Evolutionary conservation across 30 jellyfish, hydroid and myxozoan species (phyloP).

Genomic region (Chironex yamaguchii): DNA sequence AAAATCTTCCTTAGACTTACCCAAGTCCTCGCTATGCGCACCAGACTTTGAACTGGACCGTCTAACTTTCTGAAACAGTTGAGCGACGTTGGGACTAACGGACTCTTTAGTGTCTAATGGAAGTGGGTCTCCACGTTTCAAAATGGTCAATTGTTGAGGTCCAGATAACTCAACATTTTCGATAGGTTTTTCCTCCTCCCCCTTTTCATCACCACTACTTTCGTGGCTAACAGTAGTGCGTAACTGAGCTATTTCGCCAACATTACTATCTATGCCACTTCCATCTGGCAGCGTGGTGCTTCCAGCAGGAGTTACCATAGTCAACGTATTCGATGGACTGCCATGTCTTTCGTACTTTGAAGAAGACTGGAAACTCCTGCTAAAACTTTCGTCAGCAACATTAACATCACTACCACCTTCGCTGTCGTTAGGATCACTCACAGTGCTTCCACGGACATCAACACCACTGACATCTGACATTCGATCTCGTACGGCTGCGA

Average conservation of each 20-base stretch:
- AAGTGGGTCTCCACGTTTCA: background rate
- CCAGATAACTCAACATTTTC: background rate
- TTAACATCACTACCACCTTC: slow-evolving; percentile 11
- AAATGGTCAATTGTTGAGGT: background rate
- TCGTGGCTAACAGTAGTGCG: background rate
- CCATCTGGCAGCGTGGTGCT: background rate
- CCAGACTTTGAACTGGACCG: background rate
- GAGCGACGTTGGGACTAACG: background rate
- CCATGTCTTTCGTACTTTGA: background rate
- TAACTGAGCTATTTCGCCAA: background rate
- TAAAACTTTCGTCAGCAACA: background rate
- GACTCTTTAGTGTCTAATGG: background rate
- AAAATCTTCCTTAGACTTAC: too few species aligned
- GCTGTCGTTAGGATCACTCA: slow-evolving; percentile 49
- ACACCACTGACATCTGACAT: slow-evolving; percentile 74
- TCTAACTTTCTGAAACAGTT: background rate
- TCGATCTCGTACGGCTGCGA: slow-evolving; percentile 81
- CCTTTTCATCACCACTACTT: background rate
- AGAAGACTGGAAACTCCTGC: too few species aligned
- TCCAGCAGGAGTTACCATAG: background rate
- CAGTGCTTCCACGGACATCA: slow-evolving; percentile 55
- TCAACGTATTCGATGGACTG: background rate
- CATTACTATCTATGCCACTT: too few species aligned
- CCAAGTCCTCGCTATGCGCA: background rate
- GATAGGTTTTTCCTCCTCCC: background rate